Evolutionary conservation across 1,140 invertebrate species (phyloP), one percentile per base, ranked within the genome.

Genomic region (Anadara kagoshimensis): DNA sequence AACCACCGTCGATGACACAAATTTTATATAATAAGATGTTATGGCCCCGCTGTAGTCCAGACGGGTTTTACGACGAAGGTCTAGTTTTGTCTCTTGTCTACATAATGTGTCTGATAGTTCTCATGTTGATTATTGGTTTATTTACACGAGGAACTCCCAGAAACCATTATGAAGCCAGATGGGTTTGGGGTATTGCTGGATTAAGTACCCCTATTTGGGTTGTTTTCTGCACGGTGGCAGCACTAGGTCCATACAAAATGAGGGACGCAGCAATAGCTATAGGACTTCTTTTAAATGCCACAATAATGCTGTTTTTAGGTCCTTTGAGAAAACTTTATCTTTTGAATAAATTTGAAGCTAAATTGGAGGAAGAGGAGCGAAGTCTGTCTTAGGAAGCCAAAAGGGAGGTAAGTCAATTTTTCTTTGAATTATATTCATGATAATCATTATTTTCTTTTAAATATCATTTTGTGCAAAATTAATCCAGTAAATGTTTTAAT

Each of bases 41-140:
- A 54, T 86, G 85, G 85, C 84, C 84, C 20, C 73, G 83, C 11
- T 88, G 86, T 79, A 78, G 78, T 5, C 84, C 85, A 11, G 64
- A 81, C 59, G 78, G 84, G 22, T 86, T 85, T 49, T 90, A 90
- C 67, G 89, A 91, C 78, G 82, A 86, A 43, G 87, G 89, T 41
- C 84, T 91, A 8, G 84, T 91, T 22, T 77, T 91, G 20, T 91
- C 90, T 0, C 81, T 91, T 8, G 79, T 89, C 7, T 91, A 91
- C 69, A 83, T 91, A n/a, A 89, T 91, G 86, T 79, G 90, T 18
- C 84, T 91, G 1, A 84, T 91, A 14, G 76, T 86, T 14, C 79
- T 90, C 16, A 88, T 85, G 14, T 78, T 89, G 5, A 71, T 90
- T 24, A 85, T 91, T 70, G 86, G 89, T 12, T 41, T 89, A 10